phyloP scores from a whole-genome alignment of 2,888 invertebrate species.

The Phyto melanocephala region DNA sequence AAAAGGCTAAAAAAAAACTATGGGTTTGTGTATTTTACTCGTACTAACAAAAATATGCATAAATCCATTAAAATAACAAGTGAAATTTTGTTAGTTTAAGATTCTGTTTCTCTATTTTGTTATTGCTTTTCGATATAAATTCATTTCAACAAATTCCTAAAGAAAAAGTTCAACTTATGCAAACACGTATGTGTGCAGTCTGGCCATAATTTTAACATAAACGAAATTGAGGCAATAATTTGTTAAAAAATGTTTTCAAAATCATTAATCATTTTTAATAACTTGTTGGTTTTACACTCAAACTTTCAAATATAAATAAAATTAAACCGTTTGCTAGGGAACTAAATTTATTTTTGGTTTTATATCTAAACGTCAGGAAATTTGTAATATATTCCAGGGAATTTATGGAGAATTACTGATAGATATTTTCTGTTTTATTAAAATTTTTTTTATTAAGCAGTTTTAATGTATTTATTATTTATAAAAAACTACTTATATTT shows the following conservation, averaged over 20 bases:
- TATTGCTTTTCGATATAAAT: neutral
- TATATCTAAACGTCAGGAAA: no score
- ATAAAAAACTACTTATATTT: no score
- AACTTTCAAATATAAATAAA: neutral
- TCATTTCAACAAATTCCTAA: conserved; percentile 43
- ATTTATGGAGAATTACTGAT: no score
- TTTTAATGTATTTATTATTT: no score
- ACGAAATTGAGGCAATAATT: neutral
- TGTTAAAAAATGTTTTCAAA: neutral
- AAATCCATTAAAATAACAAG: conserved; percentile 62
- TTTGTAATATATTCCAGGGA: no score
- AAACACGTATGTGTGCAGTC: neutral
- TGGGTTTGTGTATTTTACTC: neutral
- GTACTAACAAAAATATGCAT: conserved; percentile 34
- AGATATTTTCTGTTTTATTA: no score
- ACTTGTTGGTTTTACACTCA: neutral
- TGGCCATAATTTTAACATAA: neutral
- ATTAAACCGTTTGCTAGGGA: no score
- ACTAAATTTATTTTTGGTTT: no score
- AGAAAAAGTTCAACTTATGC: conserved; percentile 39
- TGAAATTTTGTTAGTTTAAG: conserved; percentile 57
- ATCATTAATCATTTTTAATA: conserved; percentile 42
- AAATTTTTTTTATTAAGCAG: no score
- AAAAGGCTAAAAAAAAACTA: conserved; percentile 42
- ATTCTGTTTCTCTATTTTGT: conserved; percentile 2